Conservation (phyloP, 2,113 vertebrate genomes). For the Xyrauchen texanus region DNA sequence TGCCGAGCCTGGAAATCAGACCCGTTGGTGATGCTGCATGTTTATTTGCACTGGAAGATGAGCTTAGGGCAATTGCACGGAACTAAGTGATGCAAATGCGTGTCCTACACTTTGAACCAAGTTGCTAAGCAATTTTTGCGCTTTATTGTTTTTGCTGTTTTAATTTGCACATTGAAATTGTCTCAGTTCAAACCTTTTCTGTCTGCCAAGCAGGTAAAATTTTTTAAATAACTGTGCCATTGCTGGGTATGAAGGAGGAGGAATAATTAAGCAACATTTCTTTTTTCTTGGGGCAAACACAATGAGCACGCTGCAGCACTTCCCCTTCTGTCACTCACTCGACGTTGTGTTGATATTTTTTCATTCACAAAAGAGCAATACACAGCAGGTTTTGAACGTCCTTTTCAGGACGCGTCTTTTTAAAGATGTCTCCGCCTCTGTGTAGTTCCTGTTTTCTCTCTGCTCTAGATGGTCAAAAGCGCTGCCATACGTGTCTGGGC, state of each 20-base stretch:
- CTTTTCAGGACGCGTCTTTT: no score
- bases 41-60: slow-evolving; percentile 6
- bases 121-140: not conserved
- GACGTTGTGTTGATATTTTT: no score
- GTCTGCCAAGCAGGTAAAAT: not conserved
- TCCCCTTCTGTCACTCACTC: no score
- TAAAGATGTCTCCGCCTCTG: no score
- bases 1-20: not conserved
- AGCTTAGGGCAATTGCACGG: not conserved
- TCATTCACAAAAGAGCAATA: no score
- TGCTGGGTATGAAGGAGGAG: not conserved
- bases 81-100: not conserved
- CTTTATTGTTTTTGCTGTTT: not conserved
- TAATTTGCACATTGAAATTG: not conserved
- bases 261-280: not conserved
- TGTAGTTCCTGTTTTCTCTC: no score
- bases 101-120: slow-evolving; percentile 17
- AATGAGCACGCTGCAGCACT: no score
- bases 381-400: no score
- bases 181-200: not conserved
- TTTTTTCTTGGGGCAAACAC: no score
- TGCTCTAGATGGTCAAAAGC: no score
- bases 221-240: not conserved
- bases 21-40: not conserved
- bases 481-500: no score